Conservation (phyloP, 2,113 vertebrate species). For the Odocoileus hemionus region DNA sequence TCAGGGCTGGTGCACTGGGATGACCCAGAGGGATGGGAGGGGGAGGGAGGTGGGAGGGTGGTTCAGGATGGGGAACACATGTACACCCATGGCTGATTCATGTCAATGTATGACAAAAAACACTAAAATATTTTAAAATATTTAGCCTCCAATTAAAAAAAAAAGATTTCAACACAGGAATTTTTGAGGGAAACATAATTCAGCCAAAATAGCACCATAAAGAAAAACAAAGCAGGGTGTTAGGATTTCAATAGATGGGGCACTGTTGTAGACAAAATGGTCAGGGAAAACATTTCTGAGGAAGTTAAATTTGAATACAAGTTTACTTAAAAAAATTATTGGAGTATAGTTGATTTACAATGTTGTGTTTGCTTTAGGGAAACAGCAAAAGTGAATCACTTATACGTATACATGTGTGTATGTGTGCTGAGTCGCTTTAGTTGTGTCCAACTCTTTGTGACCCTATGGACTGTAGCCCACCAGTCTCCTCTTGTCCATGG, state of each 20-base stretch:
- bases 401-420: fast-evolving
- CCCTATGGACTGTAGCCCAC: neutral
- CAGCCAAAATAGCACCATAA: neutral
- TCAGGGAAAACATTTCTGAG: neutral
- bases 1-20: neutral
- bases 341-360: neutral
- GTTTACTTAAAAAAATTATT: neutral
- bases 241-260: neutral
- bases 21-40: neutral
- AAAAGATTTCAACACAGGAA: neutral
- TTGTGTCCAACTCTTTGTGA: neutral
- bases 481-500: neutral
- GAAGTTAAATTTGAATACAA: neutral
- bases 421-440: neutral
- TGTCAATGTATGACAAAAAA: neutral
- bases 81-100: neutral
- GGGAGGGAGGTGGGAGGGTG: neutral
- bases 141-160: neutral
- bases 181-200: neutral
- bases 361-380: neutral
- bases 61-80: neutral
- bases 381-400: neutral
- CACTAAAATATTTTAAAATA: neutral
- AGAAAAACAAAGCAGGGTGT: neutral
- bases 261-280: neutral